A percentile compares a stretch with the other conserved stretches of the same genome.
Conservation (phyloP, 2,113 vertebrate species). For the Heteronetta atricapilla region DNA sequence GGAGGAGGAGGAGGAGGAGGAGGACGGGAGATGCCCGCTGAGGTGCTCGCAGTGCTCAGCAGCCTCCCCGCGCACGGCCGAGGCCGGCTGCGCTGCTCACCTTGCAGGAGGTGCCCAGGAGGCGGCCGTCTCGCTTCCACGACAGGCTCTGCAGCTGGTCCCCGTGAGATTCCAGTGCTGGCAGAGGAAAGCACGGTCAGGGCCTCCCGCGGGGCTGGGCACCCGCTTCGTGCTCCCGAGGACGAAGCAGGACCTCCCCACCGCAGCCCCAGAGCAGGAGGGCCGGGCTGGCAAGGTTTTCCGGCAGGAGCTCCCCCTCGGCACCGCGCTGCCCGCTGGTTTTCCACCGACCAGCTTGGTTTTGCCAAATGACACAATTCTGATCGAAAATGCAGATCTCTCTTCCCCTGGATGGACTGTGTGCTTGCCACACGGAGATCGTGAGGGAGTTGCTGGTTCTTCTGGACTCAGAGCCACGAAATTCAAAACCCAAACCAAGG, state of each 20-base stretch:
- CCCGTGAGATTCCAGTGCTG: constrained; percentile 85
- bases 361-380: not conserved
- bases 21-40: not conserved
- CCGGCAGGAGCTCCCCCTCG: not conserved
- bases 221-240: not conserved
- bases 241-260: not conserved
- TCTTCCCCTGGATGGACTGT: not conserved
- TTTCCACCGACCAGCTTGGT: not conserved
- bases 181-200: not conserved
- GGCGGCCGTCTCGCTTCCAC: constrained; percentile 89
- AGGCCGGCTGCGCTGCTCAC: constrained; percentile 60
- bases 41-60: not conserved
- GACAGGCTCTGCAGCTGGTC: constrained; percentile 87
- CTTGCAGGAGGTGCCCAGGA: constrained; percentile 90
- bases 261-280: not conserved
- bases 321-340: not conserved
- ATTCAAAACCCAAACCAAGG: not conserved
- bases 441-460: not conserved
- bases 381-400: not conserved
- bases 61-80: too few relatives aligned
- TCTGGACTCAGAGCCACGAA: not conserved
- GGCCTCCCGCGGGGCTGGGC: not conserved
- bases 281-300: not conserved
- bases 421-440: not conserved
- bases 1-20: not conserved